Evolutionary conservation across 2,888 invertebrate species (phyloP).

Genomic region (Ditylenchus weischeri): DNA sequence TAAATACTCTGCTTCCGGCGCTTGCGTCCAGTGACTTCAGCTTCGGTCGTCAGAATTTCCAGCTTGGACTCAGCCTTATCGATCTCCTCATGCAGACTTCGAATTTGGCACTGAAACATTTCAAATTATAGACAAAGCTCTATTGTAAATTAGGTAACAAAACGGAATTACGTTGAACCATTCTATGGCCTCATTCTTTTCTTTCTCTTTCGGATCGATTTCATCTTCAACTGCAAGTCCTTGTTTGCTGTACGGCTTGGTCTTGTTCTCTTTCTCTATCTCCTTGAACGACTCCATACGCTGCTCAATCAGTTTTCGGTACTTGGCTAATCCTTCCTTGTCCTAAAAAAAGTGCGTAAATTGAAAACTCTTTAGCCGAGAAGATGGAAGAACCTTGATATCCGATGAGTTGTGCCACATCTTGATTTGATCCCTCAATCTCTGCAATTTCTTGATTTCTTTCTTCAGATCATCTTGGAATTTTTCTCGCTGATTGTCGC

Average conservation of each 20-base stretch:
- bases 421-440: slow-evolving; percentile 99
- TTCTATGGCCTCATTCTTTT: slow-evolving; percentile 86
- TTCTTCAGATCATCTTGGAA: slow-evolving; percentile 83
- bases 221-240: slow-evolving; percentile 90
- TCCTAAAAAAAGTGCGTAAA: not conserved
- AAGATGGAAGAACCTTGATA: slow-evolving; percentile 69
- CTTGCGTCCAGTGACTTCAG: slow-evolving; percentile 37
- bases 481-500: no score
- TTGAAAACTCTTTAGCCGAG: no score
- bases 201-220: slow-evolving; percentile 94
- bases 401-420: slow-evolving; percentile 99
- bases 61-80: slow-evolving; percentile 46
- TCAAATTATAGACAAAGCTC: not conserved
- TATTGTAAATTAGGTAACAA: no score
- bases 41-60: slow-evolving; percentile 34
- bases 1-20: slow-evolving; percentile 35
- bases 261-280: slow-evolving; percentile 98
- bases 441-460: slow-evolving; percentile 98
- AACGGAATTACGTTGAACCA: slow-evolving; percentile 72
- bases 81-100: slow-evolving; percentile 44
- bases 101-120: slow-evolving; percentile 64
- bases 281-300: slow-evolving; percentile 99
- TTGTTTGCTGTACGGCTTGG: slow-evolving; percentile 99
- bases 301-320: slow-evolving; percentile 92
- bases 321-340: slow-evolving; percentile 96